These are phyloP conservation scores for Hyphantria cunea DNA, from an alignment of 1,140 invertebrate genomes.

Conservation along the genomic window DNA sequence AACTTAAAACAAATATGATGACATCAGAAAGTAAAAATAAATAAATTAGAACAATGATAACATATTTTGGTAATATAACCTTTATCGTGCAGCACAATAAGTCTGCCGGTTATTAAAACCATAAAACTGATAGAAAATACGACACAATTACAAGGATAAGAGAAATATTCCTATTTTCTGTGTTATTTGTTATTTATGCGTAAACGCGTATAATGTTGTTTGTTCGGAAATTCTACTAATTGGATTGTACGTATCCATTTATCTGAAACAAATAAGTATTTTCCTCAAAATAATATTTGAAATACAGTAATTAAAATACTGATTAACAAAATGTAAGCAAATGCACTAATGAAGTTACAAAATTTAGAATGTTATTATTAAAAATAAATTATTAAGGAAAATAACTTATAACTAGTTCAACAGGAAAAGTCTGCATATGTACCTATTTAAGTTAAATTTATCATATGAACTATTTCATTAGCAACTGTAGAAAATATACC, in stretches of 20 bases:
- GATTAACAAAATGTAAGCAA: background rate
- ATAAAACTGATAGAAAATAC: too few species aligned
- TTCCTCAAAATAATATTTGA: slow-evolving; percentile 4
- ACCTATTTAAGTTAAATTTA: slow-evolving; percentile 3
- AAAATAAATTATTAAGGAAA: slow-evolving; percentile 12
- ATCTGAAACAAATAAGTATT: slow-evolving; percentile 7
- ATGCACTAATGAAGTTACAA: slow-evolving; percentile 4
- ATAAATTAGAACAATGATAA: too few species aligned
- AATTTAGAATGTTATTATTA: slow-evolving; percentile 20
- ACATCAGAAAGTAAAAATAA: too few species aligned
- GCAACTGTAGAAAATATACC: slow-evolving; percentile 10
- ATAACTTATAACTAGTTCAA: slow-evolving; percentile 12
- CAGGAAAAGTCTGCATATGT: slow-evolving; percentile 13
- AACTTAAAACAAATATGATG: too few species aligned
- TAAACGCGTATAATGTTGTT: background rate
- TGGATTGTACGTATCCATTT: background rate
- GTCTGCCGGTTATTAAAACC: too few species aligned
- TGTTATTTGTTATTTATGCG: too few species aligned
- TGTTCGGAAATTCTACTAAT: background rate
- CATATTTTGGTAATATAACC: too few species aligned
- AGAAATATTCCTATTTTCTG: too few species aligned
- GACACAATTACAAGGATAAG: too few species aligned
- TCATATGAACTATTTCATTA: slow-evolving; percentile 21
- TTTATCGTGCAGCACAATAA: too few species aligned
- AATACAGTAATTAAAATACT: too few species aligned